phyloP scores from a whole-genome alignment of 2,113 vertebrate genomes.

The Lagopus leucura region DNA sequence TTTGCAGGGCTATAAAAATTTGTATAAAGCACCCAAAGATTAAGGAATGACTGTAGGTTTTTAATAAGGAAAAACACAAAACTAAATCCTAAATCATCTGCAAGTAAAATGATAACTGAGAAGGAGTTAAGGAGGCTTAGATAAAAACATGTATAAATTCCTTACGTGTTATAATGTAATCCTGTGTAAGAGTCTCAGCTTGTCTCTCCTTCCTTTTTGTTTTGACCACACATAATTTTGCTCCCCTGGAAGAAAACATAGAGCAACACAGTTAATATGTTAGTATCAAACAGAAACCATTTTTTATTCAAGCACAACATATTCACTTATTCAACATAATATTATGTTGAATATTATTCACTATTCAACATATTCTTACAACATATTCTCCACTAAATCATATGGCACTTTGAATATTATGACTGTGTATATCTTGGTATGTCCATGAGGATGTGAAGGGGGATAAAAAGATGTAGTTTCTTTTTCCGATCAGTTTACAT shows the following conservation, averaged over 20 bases:
- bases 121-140: not conserved
- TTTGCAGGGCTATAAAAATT: not conserved
- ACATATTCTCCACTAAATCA: conserved; percentile 3
- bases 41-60: not conserved
- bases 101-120: not conserved
- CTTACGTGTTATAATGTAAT: conserved; percentile 99
- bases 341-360: too few species aligned
- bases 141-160: conserved; percentile 26
- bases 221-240: conserved; percentile 97
- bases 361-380: too few species aligned
- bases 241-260: conserved; percentile 83
- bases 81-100: not conserved
- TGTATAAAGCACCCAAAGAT: not conserved
- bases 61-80: not conserved
- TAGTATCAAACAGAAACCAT: conserved; percentile 31
- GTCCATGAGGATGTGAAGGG: not conserved
- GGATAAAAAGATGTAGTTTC: not conserved
- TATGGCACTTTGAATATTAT: not conserved
- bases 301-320: not conserved
- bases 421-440: not conserved
- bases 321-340: too few species aligned
- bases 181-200: conserved; percentile 93
- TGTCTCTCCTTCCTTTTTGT: conserved; percentile 91
- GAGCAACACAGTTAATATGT: conserved; percentile 20
- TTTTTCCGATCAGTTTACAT: not conserved